Conservation (phyloP, 2,113 vertebrate species). For the Thomomys bottae region DNA sequence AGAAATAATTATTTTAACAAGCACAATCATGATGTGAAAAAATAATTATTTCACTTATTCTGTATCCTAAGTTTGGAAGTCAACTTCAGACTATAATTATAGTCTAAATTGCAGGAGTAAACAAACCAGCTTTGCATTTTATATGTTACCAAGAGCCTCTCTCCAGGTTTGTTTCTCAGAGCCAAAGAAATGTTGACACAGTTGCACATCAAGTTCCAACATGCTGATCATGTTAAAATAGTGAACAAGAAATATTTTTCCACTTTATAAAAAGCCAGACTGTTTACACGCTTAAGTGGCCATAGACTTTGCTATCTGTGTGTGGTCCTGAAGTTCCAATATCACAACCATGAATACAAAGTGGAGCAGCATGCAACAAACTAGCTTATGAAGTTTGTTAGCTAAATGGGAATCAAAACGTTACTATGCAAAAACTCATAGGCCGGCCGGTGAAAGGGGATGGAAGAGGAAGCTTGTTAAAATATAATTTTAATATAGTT, state of each 20-base stretch:
- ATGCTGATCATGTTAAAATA: constrained; percentile 90
- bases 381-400: constrained; percentile 80
- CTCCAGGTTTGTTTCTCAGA: constrained; percentile 82
- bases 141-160: constrained; percentile 84
- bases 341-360: constrained; percentile 88
- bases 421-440: constrained; percentile 40
- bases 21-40: constrained; percentile 73
- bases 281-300: constrained; percentile 90
- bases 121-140: constrained; percentile 85
- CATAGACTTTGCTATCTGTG: constrained; percentile 89
- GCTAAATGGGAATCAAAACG: constrained; percentile 74
- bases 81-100: constrained; percentile 81
- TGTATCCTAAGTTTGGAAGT: constrained; percentile 77
- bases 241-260: constrained; percentile 88
- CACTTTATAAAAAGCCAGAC: constrained; percentile 90
- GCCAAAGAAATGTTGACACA: constrained; percentile 90
- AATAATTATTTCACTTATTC: constrained; percentile 83
- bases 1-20: constrained; percentile 76
- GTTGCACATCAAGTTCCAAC: constrained; percentile 86
- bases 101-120: constrained; percentile 85
- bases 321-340: constrained; percentile 91
- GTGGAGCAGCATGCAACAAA: constrained; percentile 88
- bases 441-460: constrained; percentile 51
- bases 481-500: constrained; percentile 40
- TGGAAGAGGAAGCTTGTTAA: not conserved